Evolutionary conservation across 2,113 vertebrate species (phyloP).

Genomic region (Vulpes ferrilata): DNA sequence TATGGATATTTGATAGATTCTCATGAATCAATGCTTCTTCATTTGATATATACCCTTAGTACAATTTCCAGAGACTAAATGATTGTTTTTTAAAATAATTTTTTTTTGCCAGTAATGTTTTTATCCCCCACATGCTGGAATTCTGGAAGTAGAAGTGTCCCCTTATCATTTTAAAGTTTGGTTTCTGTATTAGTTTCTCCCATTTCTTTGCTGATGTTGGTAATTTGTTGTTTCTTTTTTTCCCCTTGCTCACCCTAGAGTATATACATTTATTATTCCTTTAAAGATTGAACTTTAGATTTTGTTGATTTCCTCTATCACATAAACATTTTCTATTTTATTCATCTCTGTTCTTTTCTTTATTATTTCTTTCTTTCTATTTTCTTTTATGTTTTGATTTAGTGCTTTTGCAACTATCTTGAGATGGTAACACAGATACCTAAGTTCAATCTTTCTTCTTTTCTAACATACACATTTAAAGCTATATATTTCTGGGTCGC

Average conservation of each 20-base stretch:
- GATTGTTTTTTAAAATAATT: neutral
- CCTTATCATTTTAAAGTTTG: neutral
- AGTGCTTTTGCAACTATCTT: neutral
- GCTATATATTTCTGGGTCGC: neutral
- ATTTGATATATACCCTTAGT: neutral
- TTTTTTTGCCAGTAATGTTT: neutral
- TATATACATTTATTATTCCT: neutral
- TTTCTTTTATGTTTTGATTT: slow-evolving; percentile 11
- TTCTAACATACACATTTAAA: slow-evolving; percentile 19
- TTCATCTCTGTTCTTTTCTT: neutral
- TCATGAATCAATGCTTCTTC: neutral
- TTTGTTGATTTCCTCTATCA: neutral
- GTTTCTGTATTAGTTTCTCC: neutral
- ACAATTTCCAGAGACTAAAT: neutral
- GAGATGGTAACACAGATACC: neutral
- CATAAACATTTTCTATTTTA: neutral
- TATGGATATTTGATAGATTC: neutral
- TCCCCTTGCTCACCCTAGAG: neutral
- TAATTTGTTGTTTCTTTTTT: neutral
- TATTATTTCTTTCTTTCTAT: slow-evolving; percentile 2
- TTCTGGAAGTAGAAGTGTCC: neutral
- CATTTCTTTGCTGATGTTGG: neutral
- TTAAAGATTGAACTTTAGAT: neutral
- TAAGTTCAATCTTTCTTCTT: neutral
- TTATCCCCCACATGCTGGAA: neutral